These are phyloP conservation scores for Microtus richardsoni DNA, from an alignment of 2,113 vertebrate species.

Conservation along the genomic window DNA sequence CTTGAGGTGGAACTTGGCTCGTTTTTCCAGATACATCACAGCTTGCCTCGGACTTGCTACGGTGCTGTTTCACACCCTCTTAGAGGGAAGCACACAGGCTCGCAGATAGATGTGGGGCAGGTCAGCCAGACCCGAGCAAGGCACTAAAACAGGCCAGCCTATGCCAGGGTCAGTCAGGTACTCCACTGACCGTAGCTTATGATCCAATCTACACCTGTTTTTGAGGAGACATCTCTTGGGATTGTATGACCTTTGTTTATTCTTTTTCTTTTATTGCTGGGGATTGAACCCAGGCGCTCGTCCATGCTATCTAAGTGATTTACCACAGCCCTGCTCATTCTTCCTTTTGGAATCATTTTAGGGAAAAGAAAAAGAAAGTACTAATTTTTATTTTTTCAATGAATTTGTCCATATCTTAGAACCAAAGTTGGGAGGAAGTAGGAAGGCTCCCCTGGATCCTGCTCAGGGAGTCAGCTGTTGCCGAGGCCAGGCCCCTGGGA, in stretches of 20 bases:
- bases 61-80: not conserved
- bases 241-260: not conserved
- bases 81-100: not conserved
- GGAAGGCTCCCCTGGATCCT: not conserved
- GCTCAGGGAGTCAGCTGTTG: not conserved
- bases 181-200: not conserved
- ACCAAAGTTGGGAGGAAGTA: not conserved
- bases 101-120: not conserved
- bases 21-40: not conserved
- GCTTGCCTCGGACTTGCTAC: not conserved
- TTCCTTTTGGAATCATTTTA: constrained; percentile 12
- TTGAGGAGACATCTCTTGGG: not conserved
- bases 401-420: not conserved
- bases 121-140: not conserved
- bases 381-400: not conserved
- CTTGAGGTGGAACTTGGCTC: constrained; percentile 20
- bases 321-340: not conserved
- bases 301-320: not conserved
- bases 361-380: not conserved
- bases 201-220: not conserved
- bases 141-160: not conserved
- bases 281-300: too few relatives aligned
- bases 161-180: not conserved
- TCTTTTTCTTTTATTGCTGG: not conserved
- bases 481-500: not conserved